Conservation (phyloP, 2,888 invertebrate genomes). For the Fragum fragum region DNA sequence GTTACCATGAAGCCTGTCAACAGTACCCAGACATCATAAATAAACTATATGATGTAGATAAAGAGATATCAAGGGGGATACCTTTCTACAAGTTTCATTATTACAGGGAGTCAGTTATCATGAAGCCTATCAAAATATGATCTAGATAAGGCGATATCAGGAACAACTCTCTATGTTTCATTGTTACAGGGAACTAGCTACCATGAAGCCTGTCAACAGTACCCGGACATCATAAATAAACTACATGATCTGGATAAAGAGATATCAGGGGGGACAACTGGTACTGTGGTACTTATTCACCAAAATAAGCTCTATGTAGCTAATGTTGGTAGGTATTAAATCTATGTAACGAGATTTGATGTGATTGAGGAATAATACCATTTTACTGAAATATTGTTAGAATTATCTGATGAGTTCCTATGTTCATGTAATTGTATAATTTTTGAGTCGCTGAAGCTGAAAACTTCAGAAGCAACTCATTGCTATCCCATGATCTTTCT, state of each 20-base stretch:
- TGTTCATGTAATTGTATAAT: too few relatives aligned
- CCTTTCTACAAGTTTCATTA: too few relatives aligned
- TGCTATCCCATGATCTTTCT: too few relatives aligned
- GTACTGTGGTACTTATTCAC: conserved; percentile 93
- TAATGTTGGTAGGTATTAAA: conserved; percentile 92
- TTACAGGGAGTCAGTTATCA: conserved; percentile 89
- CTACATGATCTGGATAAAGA: conserved; percentile 92
- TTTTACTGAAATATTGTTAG: too few relatives aligned
- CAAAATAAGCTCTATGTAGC: conserved; percentile 94
- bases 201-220: conserved; percentile 89
- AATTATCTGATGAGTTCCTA: too few relatives aligned
- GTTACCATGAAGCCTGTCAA: conserved; percentile 90
- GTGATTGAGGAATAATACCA: too few relatives aligned
- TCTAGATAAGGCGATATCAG: conserved; percentile 92
- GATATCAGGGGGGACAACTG: conserved; percentile 94
- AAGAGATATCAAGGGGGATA: conserved; percentile 93
- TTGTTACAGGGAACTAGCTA: conserved; percentile 87
- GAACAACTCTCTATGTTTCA: conserved; percentile 81
- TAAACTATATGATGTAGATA: conserved; percentile 92
- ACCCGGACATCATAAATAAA: conserved; percentile 89
- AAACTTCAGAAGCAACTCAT: too few relatives aligned
- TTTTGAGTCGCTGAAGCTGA: too few relatives aligned
- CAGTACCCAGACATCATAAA: conserved; percentile 89
- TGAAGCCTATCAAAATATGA: conserved; percentile 89
- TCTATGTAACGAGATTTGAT: too few relatives aligned